Evolutionary conservation across 2,797 vertebrate genomes (phyloP).

Genomic region (Anisognathus igniventris): DNA sequence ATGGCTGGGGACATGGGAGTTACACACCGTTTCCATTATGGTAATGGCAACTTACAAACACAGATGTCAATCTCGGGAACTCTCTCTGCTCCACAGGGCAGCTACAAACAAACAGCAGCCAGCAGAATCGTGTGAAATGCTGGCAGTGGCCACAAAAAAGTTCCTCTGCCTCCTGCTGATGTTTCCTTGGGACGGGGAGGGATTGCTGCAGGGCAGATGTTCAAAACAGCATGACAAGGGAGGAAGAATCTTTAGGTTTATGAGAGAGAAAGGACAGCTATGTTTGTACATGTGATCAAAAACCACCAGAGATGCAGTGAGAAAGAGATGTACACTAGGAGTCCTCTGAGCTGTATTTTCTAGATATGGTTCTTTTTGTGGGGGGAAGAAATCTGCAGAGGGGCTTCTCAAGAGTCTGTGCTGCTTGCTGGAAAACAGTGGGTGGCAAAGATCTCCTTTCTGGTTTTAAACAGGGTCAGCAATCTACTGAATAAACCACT

Average conservation of each 20-base stretch:
- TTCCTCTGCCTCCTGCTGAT: background rate
- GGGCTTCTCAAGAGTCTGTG: background rate
- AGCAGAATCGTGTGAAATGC: background rate
- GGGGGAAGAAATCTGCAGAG: background rate
- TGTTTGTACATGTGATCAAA: accelerated
- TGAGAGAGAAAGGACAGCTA: background rate
- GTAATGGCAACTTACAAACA: background rate
- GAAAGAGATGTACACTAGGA: background rate
- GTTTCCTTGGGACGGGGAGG: background rate
- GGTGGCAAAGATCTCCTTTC: background rate
- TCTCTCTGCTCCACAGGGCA: background rate
- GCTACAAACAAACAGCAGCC: background rate
- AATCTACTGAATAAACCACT: background rate
- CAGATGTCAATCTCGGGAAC: background rate
- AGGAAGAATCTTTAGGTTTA: background rate
- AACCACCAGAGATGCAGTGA: background rate
- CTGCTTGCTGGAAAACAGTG: background rate
- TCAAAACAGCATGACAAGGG: background rate
- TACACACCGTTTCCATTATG: conserved; percentile 18
- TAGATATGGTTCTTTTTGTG: background rate
- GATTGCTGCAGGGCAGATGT: background rate
- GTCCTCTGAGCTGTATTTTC: background rate
- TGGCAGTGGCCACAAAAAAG: background rate
- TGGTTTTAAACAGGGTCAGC: background rate
- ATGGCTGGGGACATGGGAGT: background rate